Percentiles rank a stretch among this genome's conserved stretches.
phyloP scores from a whole-genome alignment of 2,113 vertebrate species.

The Gobio gobio region DNA sequence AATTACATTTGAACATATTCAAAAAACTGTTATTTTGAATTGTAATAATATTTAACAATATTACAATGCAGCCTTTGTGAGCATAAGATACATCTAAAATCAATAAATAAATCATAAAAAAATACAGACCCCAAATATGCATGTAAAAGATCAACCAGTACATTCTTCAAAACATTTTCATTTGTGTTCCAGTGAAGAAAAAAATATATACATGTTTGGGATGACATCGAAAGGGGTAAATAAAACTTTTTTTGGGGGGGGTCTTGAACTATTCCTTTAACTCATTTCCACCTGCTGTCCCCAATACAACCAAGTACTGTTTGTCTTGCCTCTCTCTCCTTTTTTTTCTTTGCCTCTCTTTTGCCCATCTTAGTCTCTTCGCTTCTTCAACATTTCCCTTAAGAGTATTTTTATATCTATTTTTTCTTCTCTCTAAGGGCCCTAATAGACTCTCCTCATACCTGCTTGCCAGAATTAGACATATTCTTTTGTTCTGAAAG shows the following conservation, averaged over 20 bases:
- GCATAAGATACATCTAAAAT: background rate
- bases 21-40: background rate
- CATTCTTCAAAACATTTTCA: too few species aligned
- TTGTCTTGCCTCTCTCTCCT: background rate
- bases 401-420: slow-evolving; percentile 31
- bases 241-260: too few species aligned
- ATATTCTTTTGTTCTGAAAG: slow-evolving; percentile 59
- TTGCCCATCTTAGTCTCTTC: slow-evolving; percentile 45
- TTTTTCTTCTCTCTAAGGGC: slow-evolving; percentile 42
- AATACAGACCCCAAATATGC: too few species aligned
- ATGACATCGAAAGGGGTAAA: too few species aligned
- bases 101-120: background rate
- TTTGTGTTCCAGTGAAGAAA: too few species aligned
- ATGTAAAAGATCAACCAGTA: too few species aligned
- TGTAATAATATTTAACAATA: background rate
- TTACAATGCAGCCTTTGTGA: background rate
- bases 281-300: background rate
- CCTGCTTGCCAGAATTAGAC: slow-evolving; percentile 60
- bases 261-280: background rate
- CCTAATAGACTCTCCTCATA: slow-evolving; percentile 58
- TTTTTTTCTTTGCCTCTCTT: slow-evolving; percentile 30
- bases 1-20: background rate
- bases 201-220: too few species aligned
- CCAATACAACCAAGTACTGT: background rate
- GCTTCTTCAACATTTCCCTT: slow-evolving; percentile 49